These are phyloP conservation scores for Chrysoperla carnea DNA, from an alignment of 1,140 invertebrate species.

Conservation along the genomic window DNA sequence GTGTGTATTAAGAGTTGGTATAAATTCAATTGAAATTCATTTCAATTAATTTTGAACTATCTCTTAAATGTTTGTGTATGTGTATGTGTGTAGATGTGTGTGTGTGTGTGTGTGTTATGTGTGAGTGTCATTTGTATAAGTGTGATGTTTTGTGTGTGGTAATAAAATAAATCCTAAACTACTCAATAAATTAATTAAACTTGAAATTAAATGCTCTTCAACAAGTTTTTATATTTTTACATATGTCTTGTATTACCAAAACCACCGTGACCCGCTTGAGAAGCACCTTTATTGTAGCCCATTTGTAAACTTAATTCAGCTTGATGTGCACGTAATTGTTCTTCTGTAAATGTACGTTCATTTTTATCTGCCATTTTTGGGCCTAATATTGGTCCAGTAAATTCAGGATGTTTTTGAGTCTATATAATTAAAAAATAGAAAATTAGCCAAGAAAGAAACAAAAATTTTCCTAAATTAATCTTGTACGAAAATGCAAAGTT, in stretches of 20 bases:
- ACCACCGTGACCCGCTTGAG: conserved; percentile 67
- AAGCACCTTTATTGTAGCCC: conserved; percentile 89
- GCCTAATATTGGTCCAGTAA: conserved; percentile 70
- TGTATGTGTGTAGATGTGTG: conserved; percentile 2
- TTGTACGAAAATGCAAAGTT: no score
- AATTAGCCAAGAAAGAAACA: no score
- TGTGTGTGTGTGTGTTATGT: conserved; percentile 2
- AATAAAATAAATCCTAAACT: no score
- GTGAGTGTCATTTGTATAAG: conserved; percentile 1
- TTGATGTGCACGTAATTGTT: conserved; percentile 81
- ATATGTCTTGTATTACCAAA: conserved; percentile 94
- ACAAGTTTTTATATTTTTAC: conserved; percentile 29
- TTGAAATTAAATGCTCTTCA: no score
- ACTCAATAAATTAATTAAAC: no score
- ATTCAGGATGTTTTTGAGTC: conserved; percentile 92
- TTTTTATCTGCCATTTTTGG: conserved; percentile 93
- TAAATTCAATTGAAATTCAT: no score
- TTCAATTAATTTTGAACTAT: no score
- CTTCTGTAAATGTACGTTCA: conserved; percentile 83
- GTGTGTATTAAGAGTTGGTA: no score
- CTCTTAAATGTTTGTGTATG: conserved; percentile 1
- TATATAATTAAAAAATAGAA: conserved; percentile 9
- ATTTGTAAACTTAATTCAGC: conserved; percentile 86
- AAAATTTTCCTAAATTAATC: no score
- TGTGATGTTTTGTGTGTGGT: not conserved